Evolutionary conservation across 2,888 invertebrate genomes (phyloP).

Genomic region (Synanthedon myopaeformis): DNA sequence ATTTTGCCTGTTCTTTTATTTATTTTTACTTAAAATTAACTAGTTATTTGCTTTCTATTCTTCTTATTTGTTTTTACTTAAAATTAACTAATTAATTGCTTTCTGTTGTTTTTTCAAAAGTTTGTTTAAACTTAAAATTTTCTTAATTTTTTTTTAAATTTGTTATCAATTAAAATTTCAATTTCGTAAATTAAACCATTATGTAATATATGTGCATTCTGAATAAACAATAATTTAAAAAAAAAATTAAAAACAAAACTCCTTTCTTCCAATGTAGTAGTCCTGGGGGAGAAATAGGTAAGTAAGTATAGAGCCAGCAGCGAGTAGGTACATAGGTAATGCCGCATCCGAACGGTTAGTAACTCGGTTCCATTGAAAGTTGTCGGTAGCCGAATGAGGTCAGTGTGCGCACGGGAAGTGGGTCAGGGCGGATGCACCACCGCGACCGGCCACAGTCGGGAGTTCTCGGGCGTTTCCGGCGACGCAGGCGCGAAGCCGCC

Average conservation of each 20-base stretch:
- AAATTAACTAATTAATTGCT: not conserved
- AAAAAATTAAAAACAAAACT: no score
- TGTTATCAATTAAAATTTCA: no score
- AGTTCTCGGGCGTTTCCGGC: constrained; percentile 28
- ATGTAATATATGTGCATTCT: no score
- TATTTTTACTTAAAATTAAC: no score
- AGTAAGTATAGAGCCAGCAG: not conserved
- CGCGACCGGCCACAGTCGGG: constrained; percentile 29
- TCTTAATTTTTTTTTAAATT: no score
- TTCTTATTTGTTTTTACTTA: no score
- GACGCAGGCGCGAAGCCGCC: constrained; percentile 53
- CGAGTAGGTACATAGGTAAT: constrained; percentile 2
- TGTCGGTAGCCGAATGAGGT: constrained; percentile 21
- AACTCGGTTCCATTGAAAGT: constrained; percentile 20
- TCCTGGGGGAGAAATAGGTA: no score
- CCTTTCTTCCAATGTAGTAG: no score
- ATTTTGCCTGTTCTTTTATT: no score
- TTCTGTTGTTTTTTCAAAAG: not conserved
- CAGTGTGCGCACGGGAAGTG: constrained; percentile 56
- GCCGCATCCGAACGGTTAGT: constrained; percentile 15
- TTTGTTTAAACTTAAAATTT: no score
- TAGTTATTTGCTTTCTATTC: not conserved
- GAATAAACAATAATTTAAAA: no score
- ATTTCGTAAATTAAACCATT: no score
- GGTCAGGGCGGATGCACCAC: constrained; percentile 45